phyloP scores from a whole-genome alignment of 1,140 invertebrate species.

The Nixonia krombeini region DNA sequence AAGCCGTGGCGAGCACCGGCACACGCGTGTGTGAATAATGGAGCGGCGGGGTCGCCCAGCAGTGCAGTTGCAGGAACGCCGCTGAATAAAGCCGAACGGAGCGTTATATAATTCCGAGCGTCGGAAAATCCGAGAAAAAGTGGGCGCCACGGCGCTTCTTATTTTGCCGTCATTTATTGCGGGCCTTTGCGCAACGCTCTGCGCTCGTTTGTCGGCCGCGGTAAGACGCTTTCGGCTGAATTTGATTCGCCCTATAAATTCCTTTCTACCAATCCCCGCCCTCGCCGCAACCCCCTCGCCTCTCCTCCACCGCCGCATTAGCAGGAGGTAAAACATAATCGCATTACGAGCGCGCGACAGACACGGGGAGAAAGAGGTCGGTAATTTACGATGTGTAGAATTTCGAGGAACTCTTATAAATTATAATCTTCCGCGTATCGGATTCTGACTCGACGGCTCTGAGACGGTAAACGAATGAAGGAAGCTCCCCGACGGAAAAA shows the following conservation, averaged over 20 bases:
- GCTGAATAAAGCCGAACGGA: constrained; percentile 15
- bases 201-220: constrained; percentile 12
- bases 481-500: no score
- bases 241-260: constrained; percentile 24
- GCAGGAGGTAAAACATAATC: constrained; percentile 25
- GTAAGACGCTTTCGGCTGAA: constrained; percentile 29
- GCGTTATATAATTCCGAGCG: constrained; percentile 21
- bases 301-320: not conserved
- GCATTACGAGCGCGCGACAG: constrained; percentile 9
- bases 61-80: constrained; percentile 36
- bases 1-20: no score
- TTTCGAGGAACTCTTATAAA: no score
- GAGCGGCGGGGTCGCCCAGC: constrained; percentile 29
- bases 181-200: constrained; percentile 14
- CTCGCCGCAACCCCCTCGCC: constrained; percentile 19
- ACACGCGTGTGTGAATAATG: constrained; percentile 38
- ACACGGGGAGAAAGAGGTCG: not conserved
- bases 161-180: constrained; percentile 23
- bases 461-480: no score
- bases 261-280: not conserved
- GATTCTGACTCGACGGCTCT: no score
- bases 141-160: constrained; percentile 24
- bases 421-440: no score
- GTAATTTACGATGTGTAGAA: not conserved
- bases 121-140: constrained; percentile 22